phyloP scores from a whole-genome alignment of 2,888 invertebrate genomes.

The Latrodectus hesperus region DNA sequence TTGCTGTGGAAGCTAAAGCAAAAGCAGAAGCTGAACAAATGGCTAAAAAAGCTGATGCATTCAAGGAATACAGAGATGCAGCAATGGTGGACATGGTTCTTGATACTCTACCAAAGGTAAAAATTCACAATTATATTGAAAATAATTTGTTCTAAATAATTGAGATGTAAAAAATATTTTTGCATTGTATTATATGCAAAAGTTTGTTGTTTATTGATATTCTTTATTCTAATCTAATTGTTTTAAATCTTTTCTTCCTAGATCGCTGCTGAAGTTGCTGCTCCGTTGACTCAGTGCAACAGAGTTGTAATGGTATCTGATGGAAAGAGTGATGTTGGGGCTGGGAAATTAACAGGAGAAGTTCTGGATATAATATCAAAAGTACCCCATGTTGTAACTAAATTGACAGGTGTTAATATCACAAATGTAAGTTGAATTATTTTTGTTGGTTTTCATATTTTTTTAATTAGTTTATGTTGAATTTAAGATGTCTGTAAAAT shows the following conservation, averaged over 20 bases:
- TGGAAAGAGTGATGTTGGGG: constrained; percentile 89
- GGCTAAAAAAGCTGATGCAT: constrained; percentile 97
- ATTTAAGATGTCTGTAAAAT: too few relatives aligned
- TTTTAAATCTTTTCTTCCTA: constrained; percentile 74
- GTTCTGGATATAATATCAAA: constrained; percentile 92
- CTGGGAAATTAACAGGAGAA: constrained; percentile 93
- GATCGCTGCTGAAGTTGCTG: constrained; percentile 97
- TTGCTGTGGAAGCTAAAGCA: constrained; percentile 93
- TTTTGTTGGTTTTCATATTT: too few relatives aligned
- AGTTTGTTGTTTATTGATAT: neutral
- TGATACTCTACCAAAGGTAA: constrained; percentile 93
- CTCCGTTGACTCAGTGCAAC: constrained; percentile 92
- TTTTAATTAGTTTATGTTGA: too few relatives aligned
- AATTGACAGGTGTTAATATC: constrained; percentile 94
- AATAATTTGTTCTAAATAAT: neutral
- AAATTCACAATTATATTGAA: neutral
- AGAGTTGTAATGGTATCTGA: constrained; percentile 97
- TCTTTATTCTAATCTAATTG: neutral
- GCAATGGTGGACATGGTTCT: constrained; percentile 98
- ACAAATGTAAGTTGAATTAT: constrained; percentile 73
- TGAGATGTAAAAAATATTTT: neutral
- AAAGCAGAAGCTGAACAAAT: constrained; percentile 97
- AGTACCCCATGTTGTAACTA: constrained; percentile 92
- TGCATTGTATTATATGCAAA: neutral
- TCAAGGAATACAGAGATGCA: constrained; percentile 95